phyloP scores from a whole-genome alignment of 2,797 vertebrate genomes.

The Alectoris magna region DNA sequence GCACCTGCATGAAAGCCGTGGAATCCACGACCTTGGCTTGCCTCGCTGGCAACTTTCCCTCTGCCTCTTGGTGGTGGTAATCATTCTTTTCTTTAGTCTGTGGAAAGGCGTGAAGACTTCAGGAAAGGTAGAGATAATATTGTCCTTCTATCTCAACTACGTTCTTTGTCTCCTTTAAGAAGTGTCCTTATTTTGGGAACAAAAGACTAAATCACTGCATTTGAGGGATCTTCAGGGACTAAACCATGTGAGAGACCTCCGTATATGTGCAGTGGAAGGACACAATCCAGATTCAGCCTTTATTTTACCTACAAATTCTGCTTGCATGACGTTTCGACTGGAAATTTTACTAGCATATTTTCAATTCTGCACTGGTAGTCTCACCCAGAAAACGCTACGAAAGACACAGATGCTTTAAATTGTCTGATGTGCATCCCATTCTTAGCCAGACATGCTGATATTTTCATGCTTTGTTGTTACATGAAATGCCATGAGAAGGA shows the following conservation, averaged over 20 bases:
- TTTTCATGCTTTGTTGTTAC: not conserved
- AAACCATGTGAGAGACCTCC: not conserved
- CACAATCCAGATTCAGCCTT: not conserved
- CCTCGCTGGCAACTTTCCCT: constrained; percentile 93
- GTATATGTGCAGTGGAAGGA: not conserved
- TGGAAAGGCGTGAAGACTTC: constrained; percentile 99
- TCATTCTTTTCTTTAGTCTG: constrained; percentile 96
- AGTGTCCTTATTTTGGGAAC: not conserved
- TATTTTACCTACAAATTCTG: not conserved
- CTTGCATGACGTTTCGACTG: not conserved
- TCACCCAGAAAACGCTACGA: not conserved
- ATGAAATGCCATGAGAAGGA: not conserved
- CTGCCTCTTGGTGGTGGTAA: constrained; percentile 90
- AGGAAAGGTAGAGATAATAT: constrained; percentile 88
- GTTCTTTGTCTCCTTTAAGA: not conserved
- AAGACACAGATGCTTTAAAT: not conserved
- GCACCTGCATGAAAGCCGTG: constrained; percentile 90
- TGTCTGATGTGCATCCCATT: not conserved
- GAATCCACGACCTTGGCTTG: constrained; percentile 91
- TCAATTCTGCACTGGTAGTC: not conserved
- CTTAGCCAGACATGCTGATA: not conserved
- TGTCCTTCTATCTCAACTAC: constrained; percentile 6
- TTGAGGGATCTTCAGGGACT: not conserved
- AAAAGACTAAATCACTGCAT: not conserved
- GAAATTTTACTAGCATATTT: not conserved